Conservation (phyloP, 2,888 invertebrate genomes). For the Steromphala cineraria region DNA sequence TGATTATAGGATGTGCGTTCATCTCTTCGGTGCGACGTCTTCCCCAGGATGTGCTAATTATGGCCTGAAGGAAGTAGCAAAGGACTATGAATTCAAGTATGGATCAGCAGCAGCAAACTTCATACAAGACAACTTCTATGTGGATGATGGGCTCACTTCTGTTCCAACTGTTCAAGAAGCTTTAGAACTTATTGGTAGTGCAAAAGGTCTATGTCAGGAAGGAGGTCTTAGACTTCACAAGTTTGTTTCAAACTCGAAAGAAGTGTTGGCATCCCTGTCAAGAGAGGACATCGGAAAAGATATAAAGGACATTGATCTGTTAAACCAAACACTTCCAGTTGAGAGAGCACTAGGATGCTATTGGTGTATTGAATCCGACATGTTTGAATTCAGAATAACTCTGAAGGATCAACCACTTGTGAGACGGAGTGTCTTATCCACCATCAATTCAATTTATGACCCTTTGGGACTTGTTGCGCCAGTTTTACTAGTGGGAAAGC, state of each 20-base stretch:
- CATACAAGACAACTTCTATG: slow-evolving; percentile 38
- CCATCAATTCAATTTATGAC: slow-evolving; percentile 45
- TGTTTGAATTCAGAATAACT: slow-evolving; percentile 38
- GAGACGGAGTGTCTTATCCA: slow-evolving; percentile 42
- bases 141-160: slow-evolving; percentile 45
- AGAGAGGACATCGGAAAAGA: slow-evolving; percentile 36
- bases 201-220: slow-evolving; percentile 31
- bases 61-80: slow-evolving; percentile 32
- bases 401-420: slow-evolving; percentile 37
- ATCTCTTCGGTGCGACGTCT: slow-evolving; percentile 39
- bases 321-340: slow-evolving; percentile 29
- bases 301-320: slow-evolving; percentile 13
- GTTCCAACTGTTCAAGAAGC: slow-evolving; percentile 33
- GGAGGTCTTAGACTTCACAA: slow-evolving; percentile 45
- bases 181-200: slow-evolving; percentile 30
- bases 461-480: slow-evolving; percentile 50
- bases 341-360: slow-evolving; percentile 43
- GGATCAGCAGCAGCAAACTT: slow-evolving; percentile 13
- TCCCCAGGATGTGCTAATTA: slow-evolving; percentile 42
- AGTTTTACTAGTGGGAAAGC: slow-evolving; percentile 40
- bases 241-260: slow-evolving; percentile 42
- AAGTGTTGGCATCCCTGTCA: slow-evolving; percentile 37
- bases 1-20: slow-evolving; percentile 40
- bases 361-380: slow-evolving; percentile 46
- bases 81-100: not conserved